phyloP scores from a whole-genome alignment of 2,797 vertebrate species.

The Coregonus sp. region DNA sequence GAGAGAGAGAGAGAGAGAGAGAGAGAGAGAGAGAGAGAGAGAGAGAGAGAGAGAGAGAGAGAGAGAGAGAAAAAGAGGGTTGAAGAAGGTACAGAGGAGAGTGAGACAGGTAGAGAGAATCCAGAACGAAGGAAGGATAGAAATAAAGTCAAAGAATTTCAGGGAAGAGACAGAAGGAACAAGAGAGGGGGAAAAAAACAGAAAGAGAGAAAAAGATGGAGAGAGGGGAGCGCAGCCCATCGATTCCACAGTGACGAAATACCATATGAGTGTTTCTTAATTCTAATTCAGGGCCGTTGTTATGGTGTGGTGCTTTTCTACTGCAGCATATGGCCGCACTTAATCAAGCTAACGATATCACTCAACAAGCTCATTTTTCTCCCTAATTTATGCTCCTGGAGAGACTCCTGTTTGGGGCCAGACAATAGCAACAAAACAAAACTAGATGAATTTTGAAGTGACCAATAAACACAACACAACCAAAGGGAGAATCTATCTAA shows the following conservation, averaged over 20 bases:
- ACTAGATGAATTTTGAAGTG: slow-evolving; percentile 28
- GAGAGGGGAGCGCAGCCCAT: slow-evolving; percentile 33
- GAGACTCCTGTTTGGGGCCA: slow-evolving; percentile 32
- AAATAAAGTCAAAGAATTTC: slow-evolving; percentile 4
- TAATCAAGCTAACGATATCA: slow-evolving; percentile 69
- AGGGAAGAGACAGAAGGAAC: slow-evolving; percentile 7
- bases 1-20: slow-evolving; percentile 22
- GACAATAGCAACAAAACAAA: slow-evolving; percentile 23
- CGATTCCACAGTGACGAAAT: slow-evolving; percentile 59
- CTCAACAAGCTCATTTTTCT: slow-evolving; percentile 57
- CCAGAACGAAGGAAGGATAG: neutral
- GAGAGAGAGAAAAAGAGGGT: neutral
- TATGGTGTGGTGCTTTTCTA: slow-evolving; percentile 48
- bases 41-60: too few relatives aligned
- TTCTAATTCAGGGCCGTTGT: slow-evolving; percentile 64
- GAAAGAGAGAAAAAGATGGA: slow-evolving; percentile 11
- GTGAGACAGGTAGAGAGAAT: too few relatives aligned
- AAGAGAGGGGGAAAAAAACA: neutral
- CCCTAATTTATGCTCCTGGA: slow-evolving; percentile 50
- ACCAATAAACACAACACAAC: slow-evolving; percentile 45
- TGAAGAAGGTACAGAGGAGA: neutral
- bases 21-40: too few relatives aligned
- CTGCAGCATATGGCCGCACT: slow-evolving; percentile 64
- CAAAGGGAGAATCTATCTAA: slow-evolving; percentile 37
- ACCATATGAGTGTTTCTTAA: slow-evolving; percentile 62